A percentile compares a stretch with the other conserved stretches of the same genome.
Evolutionary conservation across 2,113 vertebrate genomes (phyloP).

Genomic region (Morone saxatilis): DNA sequence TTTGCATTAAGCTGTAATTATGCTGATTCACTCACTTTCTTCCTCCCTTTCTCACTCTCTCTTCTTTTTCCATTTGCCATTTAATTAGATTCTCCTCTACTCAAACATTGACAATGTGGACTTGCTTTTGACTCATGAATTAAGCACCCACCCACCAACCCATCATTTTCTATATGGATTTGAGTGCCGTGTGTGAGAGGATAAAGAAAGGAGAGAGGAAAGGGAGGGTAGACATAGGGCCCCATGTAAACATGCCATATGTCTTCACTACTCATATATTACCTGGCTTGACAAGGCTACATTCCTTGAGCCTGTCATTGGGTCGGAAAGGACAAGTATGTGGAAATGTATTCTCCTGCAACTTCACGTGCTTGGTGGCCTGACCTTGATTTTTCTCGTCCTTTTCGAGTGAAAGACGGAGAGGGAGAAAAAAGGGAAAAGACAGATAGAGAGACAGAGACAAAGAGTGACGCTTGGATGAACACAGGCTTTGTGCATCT

Average conservation of each 20-base stretch:
- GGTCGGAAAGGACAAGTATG: slow-evolving; percentile 68
- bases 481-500: slow-evolving; percentile 59
- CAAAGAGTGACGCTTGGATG: slow-evolving; percentile 58
- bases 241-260: slow-evolving; percentile 51
- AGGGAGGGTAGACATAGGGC: slow-evolving; percentile 9
- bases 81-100: slow-evolving; percentile 76
- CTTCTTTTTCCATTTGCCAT: slow-evolving; percentile 64
- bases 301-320: slow-evolving; percentile 70
- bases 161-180: slow-evolving; percentile 36
- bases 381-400: slow-evolving; percentile 75
- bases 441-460: slow-evolving; percentile 18
- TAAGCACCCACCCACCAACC: slow-evolving; percentile 12
- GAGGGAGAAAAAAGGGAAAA: not conserved
- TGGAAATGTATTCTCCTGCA: slow-evolving; percentile 76
- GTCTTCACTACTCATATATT: slow-evolving; percentile 67
- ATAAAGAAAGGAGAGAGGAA: not conserved
- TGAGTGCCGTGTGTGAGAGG: slow-evolving; percentile 1
- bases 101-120: slow-evolving; percentile 69
- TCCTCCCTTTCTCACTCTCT: slow-evolving; percentile 37
- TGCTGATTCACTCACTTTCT: slow-evolving; percentile 72
- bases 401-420: slow-evolving; percentile 44
- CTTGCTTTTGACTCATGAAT: slow-evolving; percentile 66
- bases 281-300: slow-evolving; percentile 70
- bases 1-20: slow-evolving; percentile 84
- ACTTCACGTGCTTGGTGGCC: slow-evolving; percentile 54